Base-by-base conservation (phyloP, 2,797 vertebrate species). In the Myotis findleyi region DNA sequence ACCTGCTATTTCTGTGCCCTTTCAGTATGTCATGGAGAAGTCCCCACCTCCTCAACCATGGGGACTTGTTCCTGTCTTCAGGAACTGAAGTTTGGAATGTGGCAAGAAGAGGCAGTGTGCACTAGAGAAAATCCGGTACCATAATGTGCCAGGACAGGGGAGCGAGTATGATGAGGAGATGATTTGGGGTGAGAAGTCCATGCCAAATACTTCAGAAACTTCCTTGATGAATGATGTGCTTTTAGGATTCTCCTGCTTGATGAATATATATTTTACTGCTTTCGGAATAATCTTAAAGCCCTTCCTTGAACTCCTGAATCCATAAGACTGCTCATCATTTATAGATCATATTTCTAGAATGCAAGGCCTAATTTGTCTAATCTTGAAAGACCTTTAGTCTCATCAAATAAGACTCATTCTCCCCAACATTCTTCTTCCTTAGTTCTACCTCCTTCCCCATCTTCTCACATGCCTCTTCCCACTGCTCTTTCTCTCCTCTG, bases 221-320 rank as follows among this genome's bases (percentile, higher is more conserved):
- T 95, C 49, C 59, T 13, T 86, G 47, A 86, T 44, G 36, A 62
- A 53, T 71, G 91, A 25, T 44, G 1, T 76, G 55, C 64, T 12
- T 91, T 91, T 47, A 87, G 59, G 27, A 55, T 69, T 93, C 11
- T 68, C 8, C 3, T 77, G 36, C 36, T 88, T 2, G 36, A 13
- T 53, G 62, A 79, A 16, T 81, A 30, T 23, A 21, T 57, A 86
- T 88, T 86, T 91, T 7, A 47, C 7, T 66, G 5, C 38, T n/a
- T 83, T 16, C 72, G 64, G 41, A 49, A 69, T 81, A 49, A n/a
- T 94, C 33, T 91, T 62, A 68, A 93, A 93, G 12, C 20, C 21
- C 3, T 36, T 96, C 13, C 93, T 82, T 73, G 41, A 71, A 44
- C 36, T 55, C 27, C 47, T n/a, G 25, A 72, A 77, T 25, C 13